These are phyloP conservation scores for Hemistola chrysoprasaria DNA, from an alignment of 2,888 invertebrate species.

Conservation along the genomic window DNA sequence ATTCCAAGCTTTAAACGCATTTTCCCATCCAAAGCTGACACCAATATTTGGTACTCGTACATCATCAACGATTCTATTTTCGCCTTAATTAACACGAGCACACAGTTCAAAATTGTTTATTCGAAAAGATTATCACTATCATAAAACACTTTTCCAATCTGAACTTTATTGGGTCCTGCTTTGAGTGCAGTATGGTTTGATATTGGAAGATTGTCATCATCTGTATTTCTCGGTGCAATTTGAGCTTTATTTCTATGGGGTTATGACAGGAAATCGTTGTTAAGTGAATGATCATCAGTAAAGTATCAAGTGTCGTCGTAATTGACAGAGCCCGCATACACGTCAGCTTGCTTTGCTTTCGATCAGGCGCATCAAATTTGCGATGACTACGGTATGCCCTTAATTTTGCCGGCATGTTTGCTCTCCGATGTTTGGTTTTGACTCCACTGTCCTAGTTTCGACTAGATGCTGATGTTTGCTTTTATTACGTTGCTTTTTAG, in stretches of 20 bases:
- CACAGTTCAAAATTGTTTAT: conserved; percentile 15
- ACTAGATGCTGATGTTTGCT: neutral
- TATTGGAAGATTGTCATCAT: conserved; percentile 7
- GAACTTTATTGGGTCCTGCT: conserved; percentile 2
- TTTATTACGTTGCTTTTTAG: neutral
- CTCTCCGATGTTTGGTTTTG: conserved; percentile 18
- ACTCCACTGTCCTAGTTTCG: conserved; percentile 17
- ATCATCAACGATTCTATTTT: conserved; percentile 13
- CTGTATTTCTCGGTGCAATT: neutral
- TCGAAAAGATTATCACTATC: conserved; percentile 1
- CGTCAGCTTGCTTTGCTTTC: conserved; percentile 31
- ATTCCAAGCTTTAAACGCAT: conserved; percentile 12
- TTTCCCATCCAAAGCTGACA: conserved; percentile 7
- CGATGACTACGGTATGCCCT: conserved; percentile 24
- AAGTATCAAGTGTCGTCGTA: conserved; percentile 19
- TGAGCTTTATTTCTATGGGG: neutral
- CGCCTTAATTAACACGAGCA: conserved; percentile 10
- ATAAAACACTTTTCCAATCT: conserved; percentile 5
- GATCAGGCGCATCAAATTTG: conserved; percentile 20
- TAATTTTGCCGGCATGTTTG: conserved; percentile 23
- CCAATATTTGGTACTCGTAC: conserved; percentile 4
- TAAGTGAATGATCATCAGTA: conserved; percentile 1
- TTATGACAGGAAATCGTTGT: neutral
- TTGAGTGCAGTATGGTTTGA: conserved; percentile 13
- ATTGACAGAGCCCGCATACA: conserved; percentile 30